A percentile compares a stretch with the other conserved stretches of the same genome.
Conservation (phyloP, 2,888 invertebrate genomes). For the Tachina lurida region DNA sequence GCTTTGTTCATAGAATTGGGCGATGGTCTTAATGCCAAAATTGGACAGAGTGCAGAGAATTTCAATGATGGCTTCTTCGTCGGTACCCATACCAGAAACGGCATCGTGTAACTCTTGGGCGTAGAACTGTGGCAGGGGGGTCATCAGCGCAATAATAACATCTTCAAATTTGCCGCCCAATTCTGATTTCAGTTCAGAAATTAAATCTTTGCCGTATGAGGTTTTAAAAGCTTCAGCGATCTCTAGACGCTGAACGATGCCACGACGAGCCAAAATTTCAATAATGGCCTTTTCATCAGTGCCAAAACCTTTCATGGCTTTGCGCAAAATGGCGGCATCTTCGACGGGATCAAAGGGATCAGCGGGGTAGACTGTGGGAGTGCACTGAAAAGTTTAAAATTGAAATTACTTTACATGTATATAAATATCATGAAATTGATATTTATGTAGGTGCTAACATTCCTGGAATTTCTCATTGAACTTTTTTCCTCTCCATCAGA, state of each 20-base stretch:
- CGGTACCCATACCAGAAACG: constrained; percentile 93
- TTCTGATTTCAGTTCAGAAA: constrained; percentile 94
- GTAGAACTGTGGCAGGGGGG: constrained; percentile 94
- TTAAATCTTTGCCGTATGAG: constrained; percentile 93
- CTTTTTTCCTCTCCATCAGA: too few species aligned
- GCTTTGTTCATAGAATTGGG: constrained; percentile 92
- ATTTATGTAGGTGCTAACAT: too few species aligned
- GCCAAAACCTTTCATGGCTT: constrained; percentile 96
- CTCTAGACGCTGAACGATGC: constrained; percentile 94
- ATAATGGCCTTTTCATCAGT: constrained; percentile 96
- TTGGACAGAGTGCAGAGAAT: constrained; percentile 96
- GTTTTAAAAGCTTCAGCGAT: constrained; percentile 96
- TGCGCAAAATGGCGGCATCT: constrained; percentile 92
- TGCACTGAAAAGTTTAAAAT: constrained; percentile 85
- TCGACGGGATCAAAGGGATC: constrained; percentile 93
- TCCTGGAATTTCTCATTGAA: too few species aligned
- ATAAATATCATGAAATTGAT: too few species aligned
- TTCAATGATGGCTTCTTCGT: constrained; percentile 95
- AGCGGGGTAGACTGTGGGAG: constrained; percentile 93
- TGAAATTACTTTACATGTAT: neutral
- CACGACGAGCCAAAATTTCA: constrained; percentile 93
- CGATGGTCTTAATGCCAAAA: constrained; percentile 93
- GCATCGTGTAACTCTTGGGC: constrained; percentile 95
- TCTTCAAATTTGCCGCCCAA: constrained; percentile 95
- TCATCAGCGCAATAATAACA: constrained; percentile 95